Evolutionary conservation across 2,888 invertebrate species (phyloP), one percentile per base, ranked within the genome.

Genomic region (Hydriomena furcata): DNA sequence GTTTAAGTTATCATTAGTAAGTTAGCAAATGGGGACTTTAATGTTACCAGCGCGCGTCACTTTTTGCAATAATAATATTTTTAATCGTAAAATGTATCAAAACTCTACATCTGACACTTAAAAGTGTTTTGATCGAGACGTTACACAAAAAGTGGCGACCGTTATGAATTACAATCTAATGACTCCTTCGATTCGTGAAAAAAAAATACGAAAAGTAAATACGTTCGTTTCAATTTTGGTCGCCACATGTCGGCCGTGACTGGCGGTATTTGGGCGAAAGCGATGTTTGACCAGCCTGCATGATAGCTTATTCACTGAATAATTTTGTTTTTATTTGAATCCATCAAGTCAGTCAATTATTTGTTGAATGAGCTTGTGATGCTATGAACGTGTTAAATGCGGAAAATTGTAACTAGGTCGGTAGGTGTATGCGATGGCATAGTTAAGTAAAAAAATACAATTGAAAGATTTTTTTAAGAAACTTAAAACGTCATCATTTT

Each of bases 91-190:
- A 69, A 68, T 64, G 32, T 58, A 55, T 65, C 63, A 63, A 64
- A 63, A 62, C 63, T 48, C 55, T 61, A 65, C 46, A 61, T 84
- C 84, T 82, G 83, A 84, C 82, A 83, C 82, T 61, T 50, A 56
- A 49, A 45, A 66, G 65, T 64, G 60, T 68, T 65, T 66, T 59
- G 70, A 61, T 64, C 62, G 49, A 35, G 45, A 52, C 55, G 61
- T 61, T 38, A 60, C 62, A 71, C 73, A 82, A 85, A 84, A 84
- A 81, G 74, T 61, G 45, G 47, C 60, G 73, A 79, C 88, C 86
- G 88, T 88, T 88, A 85, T 81, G 76, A 82, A 72, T 82, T 82
- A 84, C 82, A 73, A 77, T 82, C 82, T 87, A 86, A 85, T 84
- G 84, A 84, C 78, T 76, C 71, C 70, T 74, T 76, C 76, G 79